Base-by-base conservation (phyloP, 2,113 vertebrate genomes). In the Galbula dea region DNA sequence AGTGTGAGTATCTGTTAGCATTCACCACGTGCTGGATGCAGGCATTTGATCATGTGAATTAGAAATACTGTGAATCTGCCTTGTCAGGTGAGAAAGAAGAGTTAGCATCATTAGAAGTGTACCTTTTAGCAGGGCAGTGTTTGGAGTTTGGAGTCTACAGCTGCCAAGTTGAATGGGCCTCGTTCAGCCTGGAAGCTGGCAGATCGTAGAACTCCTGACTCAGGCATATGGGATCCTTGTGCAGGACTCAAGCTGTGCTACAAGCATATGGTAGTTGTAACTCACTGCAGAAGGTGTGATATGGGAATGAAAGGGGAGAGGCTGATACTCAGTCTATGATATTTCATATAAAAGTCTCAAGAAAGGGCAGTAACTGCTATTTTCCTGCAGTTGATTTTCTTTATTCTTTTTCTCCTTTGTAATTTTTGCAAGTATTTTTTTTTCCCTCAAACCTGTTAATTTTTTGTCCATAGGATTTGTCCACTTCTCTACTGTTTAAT, bases 241-340 rank as follows among this genome's bases (percentile, higher is more conserved):
- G 66, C 58, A 55, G 72, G 52, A 51, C 48, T 85, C 15, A 12
- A 57, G 49, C 58, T 67, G 26, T 26, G 58, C 48, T 78, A 37
- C 3, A 4, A 7, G 4, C 14, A 6, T 11, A 2, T 46, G 43
- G 26, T 14, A 34, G 45, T 13, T 1, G 1, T 41, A 68, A 46
- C 48, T 72, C 39, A 22, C 62, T 68, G 72, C 43, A 59, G 65
- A 61, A 81, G 49, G 59, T 29, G 12, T 41, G 36, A 69, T 48
- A 23, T 0, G 0, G 37, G 59, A 80, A 45, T 26, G 16, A 59
- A 75, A 88, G 30, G 15, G 29, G 11, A 68, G 26, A 76, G 18
- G 21, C 26, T 61, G 8, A 7, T 24, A 41, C 51, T 74, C 21
- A n/a, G 11, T 45, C 81, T 69, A 6, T 45, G 41, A 62, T 8